phyloP scores from a whole-genome alignment of 1,140 invertebrate species.

The Anoplophora glabripennis region DNA sequence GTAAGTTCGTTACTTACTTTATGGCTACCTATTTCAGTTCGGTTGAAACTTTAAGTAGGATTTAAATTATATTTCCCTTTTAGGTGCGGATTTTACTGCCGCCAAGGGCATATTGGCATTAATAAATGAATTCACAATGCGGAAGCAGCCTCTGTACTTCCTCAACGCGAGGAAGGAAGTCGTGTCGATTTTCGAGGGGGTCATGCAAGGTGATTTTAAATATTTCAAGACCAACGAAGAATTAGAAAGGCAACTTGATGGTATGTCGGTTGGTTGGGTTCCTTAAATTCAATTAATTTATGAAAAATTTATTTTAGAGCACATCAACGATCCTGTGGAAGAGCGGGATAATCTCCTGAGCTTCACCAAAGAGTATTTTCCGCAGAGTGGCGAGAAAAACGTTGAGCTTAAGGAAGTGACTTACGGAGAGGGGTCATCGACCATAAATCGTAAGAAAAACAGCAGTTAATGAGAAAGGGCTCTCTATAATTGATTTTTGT shows the following conservation, averaged over 20 bases:
- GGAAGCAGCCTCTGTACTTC: conserved; percentile 65
- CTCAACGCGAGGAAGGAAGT: conserved; percentile 58
- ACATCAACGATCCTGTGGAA: background rate
- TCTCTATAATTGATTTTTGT: background rate
- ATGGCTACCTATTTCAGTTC: conserved; percentile 3
- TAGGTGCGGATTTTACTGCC: conserved; percentile 80
- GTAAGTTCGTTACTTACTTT: conserved; percentile 41
- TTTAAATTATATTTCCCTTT: conserved; percentile 16
- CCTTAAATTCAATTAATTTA: background rate
- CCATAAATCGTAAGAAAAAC: background rate
- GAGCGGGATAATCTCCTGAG: background rate
- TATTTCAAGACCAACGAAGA: conserved; percentile 56
- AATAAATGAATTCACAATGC: conserved; percentile 65
- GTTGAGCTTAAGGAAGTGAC: background rate
- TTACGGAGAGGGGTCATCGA: background rate
- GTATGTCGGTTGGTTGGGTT: conserved; percentile 14
- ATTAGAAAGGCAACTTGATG: conserved; percentile 53
- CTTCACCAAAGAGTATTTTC: background rate
- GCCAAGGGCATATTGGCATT: conserved; percentile 77
- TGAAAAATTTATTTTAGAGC: background rate
- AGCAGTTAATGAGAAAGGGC: background rate
- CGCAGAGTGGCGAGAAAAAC: no score
- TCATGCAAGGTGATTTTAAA: conserved; percentile 57
- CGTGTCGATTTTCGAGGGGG: conserved; percentile 56
- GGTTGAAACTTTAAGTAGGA: conserved; percentile 3